Evolutionary conservation across 2,888 invertebrate genomes (phyloP).

Genomic region (Drosophila atroscutellata): DNA sequence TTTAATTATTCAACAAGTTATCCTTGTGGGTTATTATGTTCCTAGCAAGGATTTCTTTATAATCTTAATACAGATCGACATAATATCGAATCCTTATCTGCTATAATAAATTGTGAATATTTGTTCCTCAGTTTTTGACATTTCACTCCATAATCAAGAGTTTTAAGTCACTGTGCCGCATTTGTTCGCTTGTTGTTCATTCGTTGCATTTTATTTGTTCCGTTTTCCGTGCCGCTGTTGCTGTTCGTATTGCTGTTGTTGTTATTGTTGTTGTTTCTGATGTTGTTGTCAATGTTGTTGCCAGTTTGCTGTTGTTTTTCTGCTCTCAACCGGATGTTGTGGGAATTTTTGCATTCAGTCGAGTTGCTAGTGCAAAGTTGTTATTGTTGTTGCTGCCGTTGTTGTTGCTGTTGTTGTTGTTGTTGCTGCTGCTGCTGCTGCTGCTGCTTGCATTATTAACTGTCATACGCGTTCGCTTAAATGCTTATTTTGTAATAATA

Average conservation of each 20-base stretch:
- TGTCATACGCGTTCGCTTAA: conserved; percentile 78
- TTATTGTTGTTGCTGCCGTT: conserved; percentile 16
- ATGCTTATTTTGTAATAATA: conserved; percentile 81
- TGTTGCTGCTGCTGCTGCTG: conserved; percentile 35
- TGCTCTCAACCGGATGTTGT: conserved; percentile 79
- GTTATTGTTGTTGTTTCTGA: conserved; percentile 20
- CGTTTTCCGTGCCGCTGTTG: conserved; percentile 59
- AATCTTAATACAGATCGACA: rapidly evolving
- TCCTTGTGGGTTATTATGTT: neutral
- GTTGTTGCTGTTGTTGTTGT: conserved; percentile 11
- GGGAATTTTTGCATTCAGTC: conserved; percentile 78
- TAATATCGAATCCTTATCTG: neutral
- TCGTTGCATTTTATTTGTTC: conserved; percentile 71
- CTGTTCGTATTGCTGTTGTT: conserved; percentile 34
- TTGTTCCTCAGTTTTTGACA: neutral
- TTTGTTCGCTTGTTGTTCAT: conserved; percentile 36
- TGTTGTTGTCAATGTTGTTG: conserved; percentile 41
- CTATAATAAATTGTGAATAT: neutral
- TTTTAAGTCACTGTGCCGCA: conserved; percentile 39
- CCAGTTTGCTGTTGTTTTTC: conserved; percentile 50
- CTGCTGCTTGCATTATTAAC: conserved; percentile 75
- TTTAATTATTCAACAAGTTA: neutral
- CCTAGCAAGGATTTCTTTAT: neutral
- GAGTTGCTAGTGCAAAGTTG: conserved; percentile 44
- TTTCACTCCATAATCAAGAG: neutral